Conservation (phyloP, 2,113 vertebrate genomes). For the Naja naja region DNA sequence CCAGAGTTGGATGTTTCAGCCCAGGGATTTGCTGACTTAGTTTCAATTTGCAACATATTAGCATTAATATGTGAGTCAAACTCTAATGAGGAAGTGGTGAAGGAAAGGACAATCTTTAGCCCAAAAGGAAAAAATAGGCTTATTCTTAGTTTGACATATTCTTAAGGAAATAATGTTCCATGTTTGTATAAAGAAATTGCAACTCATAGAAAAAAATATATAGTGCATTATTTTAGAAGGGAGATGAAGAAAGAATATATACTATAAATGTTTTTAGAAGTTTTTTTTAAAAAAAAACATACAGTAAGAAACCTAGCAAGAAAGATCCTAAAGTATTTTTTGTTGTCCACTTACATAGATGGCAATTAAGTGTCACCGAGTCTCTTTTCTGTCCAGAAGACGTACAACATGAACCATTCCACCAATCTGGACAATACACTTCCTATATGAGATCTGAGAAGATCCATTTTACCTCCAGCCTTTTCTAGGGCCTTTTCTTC, state of each 20-base stretch:
- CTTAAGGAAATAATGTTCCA: neutral
- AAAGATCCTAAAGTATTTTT: neutral
- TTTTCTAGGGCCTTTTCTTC: neutral
- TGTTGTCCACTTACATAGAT: neutral
- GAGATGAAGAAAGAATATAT: neutral
- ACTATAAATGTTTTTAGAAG: neutral
- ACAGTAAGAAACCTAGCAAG: neutral
- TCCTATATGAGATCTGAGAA: neutral
- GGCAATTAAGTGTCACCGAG: neutral
- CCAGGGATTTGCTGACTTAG: neutral
- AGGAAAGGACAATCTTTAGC: too few species aligned
- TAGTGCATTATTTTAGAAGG: neutral
- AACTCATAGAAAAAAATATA: neutral
- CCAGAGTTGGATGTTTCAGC: neutral
- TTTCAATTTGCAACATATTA: neutral
- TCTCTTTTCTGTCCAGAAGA: too few species aligned
- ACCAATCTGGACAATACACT: neutral
- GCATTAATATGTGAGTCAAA: neutral
- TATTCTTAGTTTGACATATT: neutral
- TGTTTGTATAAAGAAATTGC: neutral
- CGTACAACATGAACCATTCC: too few species aligned
- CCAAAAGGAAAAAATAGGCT: neutral
- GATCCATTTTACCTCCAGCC: neutral
- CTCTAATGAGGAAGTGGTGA: neutral
- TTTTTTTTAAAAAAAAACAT: neutral